Evolutionary conservation across 30 jellyfish, hydroid and myxozoan genomes (phyloP), one percentile per base, ranked within the genome.

Genomic region (Hydractinia symbiolongicarpus): DNA sequence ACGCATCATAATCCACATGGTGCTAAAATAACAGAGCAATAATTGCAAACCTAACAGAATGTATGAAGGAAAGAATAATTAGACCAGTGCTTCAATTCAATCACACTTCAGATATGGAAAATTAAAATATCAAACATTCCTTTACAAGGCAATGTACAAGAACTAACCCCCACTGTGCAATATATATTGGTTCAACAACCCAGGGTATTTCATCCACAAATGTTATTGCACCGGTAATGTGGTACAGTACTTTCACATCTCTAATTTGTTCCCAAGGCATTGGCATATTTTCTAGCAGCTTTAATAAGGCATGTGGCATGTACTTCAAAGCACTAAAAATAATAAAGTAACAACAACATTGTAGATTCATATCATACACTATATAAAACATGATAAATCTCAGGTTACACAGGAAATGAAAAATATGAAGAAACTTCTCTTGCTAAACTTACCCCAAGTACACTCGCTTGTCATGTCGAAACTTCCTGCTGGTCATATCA

Each of bases 221-320:
- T 16, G 97, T 88, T 40, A 94, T 94, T 5, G 99, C 97, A 15
- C 99, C 99, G 56, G 99, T 94, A 19, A 94, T 89, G 88, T 94
- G 99, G 69, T 94, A 94, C 57, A 94, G 78, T 7, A 94, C 99
- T 68, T 86, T 81, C 57, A 88, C 97, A 86, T 94, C 97, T 11
- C 97, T 90, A 61, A 94, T 94, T 72, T 94, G 99, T 74, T 94
- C 99, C 99, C 99, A 94, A 8, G 99, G 99, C 99, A 94, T 94
- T 6, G 99, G 99, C 99, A 94, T 94, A 68, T 94, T 94, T 73
- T 94, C 99, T 64, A 94, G 89, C 62, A 94, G 91, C 83, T 94
- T 94, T 67, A 94, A 81, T 9, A 94, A 92, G n/a, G 99, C 99
- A 89, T 94, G 99, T 7, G 99, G 99, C 99, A 94, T 89, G 88